Percentiles rank a stretch among this genome's conserved stretches.
Conservation (phyloP, 2,797 vertebrate species). For the Distichodus sexfasciatus region DNA sequence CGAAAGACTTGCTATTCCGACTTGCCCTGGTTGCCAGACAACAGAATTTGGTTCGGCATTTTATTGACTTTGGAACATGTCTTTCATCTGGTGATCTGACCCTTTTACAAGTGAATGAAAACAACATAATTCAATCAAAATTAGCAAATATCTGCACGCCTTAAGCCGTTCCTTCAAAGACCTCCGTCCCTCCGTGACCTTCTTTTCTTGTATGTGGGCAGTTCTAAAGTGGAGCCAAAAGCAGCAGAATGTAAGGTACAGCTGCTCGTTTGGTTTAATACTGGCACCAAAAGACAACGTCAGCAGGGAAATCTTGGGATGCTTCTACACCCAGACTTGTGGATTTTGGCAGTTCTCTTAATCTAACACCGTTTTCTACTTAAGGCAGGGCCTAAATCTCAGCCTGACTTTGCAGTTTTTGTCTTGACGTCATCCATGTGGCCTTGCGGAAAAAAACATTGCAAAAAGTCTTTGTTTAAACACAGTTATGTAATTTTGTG, state of each 20-base stretch:
- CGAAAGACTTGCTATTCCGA: slow-evolving; percentile 20
- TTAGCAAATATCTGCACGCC: slow-evolving; percentile 26
- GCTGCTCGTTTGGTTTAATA: slow-evolving; percentile 19
- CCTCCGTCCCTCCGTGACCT: slow-evolving; percentile 16
- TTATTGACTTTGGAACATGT: slow-evolving; percentile 44
- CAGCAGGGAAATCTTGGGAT: slow-evolving; percentile 17
- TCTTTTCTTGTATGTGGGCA: slow-evolving; percentile 23
- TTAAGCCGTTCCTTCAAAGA: slow-evolving; percentile 8
- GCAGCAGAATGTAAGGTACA: slow-evolving; percentile 31
- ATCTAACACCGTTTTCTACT: not conserved
- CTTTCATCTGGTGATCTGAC: slow-evolving; percentile 10
- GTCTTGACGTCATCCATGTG: slow-evolving; percentile 29
- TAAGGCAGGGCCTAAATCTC: slow-evolving; percentile 23
- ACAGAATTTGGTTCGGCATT: slow-evolving; percentile 13
- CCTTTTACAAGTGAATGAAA: slow-evolving; percentile 34
- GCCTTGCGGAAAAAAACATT: not conserved
- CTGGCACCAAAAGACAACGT: slow-evolving; percentile 23
- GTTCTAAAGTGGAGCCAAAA: slow-evolving; percentile 18
- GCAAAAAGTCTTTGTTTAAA: slow-evolving; percentile 9
- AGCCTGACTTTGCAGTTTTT: slow-evolving; percentile 50
- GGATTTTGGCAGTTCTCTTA: slow-evolving; percentile 18
- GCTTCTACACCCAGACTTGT: slow-evolving; percentile 2
- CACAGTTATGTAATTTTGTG: no score
- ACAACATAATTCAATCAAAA: slow-evolving; percentile 37
- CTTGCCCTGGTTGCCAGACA: slow-evolving; percentile 18